Conservation (phyloP, 92 coral and sea anemone genomes). For the Parazoanthus darwini region DNA sequence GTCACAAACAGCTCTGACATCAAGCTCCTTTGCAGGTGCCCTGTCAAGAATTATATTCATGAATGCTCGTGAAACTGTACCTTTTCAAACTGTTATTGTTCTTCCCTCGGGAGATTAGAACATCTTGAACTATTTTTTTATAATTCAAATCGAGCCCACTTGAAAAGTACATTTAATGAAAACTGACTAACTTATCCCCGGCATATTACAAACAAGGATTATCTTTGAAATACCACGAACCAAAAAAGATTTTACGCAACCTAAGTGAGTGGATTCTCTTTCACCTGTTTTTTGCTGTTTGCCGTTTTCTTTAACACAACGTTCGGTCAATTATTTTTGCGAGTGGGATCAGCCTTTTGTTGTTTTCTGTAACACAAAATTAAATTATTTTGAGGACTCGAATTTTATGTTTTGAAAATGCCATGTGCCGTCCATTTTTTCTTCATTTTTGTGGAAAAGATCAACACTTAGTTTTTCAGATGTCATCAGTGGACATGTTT, state of each 20-base stretch:
- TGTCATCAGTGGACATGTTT: neutral
- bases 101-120: neutral
- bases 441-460: neutral
- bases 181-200: neutral
- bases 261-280: too few relatives aligned
- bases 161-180: neutral
- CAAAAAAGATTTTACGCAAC: too few relatives aligned
- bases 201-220: neutral
- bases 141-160: neutral
- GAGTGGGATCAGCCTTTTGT: neutral
- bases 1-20: neutral
- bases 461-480: neutral
- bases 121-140: neutral
- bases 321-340: neutral
- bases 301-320: neutral
- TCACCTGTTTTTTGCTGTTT: neutral
- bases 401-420: neutral
- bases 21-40: neutral
- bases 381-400: neutral
- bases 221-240: neutral
- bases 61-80: neutral
- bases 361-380: too few relatives aligned
- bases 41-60: neutral
- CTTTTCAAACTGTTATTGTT: neutral
- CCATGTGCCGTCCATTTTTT: neutral